Evolutionary conservation across 1,140 invertebrate genomes (phyloP).

Genomic region (Trigoniulus corallinus): DNA sequence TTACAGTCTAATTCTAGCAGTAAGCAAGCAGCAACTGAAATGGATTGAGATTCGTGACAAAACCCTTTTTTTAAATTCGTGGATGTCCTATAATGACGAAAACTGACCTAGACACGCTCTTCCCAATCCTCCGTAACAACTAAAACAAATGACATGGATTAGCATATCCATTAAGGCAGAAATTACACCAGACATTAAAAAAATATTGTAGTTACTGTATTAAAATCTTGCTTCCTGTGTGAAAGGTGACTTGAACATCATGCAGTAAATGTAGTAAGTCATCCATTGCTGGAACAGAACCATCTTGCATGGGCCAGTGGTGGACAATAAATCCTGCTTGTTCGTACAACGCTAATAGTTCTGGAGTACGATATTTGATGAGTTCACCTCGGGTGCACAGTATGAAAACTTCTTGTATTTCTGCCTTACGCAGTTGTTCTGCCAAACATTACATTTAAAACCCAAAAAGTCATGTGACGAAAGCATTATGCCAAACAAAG

Average conservation of each 20-base stretch:
- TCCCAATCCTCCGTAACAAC: neutral
- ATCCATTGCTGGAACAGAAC: neutral
- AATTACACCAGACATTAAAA: neutral
- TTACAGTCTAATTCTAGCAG: neutral
- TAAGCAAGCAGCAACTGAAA: neutral
- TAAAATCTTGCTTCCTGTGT: neutral
- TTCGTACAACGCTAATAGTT: neutral
- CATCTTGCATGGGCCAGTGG: neutral
- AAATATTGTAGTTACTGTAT: neutral
- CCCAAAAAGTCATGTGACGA: neutral
- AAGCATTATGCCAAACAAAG: neutral
- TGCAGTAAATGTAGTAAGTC: neutral
- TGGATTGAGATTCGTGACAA: no score
- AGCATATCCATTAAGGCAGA: no score
- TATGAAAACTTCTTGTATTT: neutral
- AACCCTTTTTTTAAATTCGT: no score
- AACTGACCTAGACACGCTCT: neutral
- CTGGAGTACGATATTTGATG: neutral
- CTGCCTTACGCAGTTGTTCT: neutral
- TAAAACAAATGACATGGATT: no score
- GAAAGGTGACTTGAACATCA: neutral
- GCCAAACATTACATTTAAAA: neutral
- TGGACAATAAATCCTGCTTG: neutral
- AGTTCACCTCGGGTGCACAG: neutral
- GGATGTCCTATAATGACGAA: neutral